Evolutionary conservation across 2,888 invertebrate species (phyloP).

Genomic region (Idaea biselata): DNA sequence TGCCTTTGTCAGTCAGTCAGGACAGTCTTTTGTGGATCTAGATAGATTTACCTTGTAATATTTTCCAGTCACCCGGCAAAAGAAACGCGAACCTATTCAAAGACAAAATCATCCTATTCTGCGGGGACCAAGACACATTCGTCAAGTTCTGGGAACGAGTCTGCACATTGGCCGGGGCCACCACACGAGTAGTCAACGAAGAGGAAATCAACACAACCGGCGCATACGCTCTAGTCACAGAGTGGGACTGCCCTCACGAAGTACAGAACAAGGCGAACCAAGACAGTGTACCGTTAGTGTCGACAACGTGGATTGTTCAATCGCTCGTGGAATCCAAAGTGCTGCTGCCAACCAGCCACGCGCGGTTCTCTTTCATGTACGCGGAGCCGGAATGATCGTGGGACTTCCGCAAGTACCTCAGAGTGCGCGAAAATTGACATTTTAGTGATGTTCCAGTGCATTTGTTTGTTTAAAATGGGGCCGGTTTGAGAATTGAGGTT

Average conservation of each 20-base stretch:
- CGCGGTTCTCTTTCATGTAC: conserved; percentile 78
- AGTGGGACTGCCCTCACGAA: conserved; percentile 81
- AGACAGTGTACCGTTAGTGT: conserved; percentile 83
- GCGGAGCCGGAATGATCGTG: conserved; percentile 78
- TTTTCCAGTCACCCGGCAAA: conserved; percentile 33
- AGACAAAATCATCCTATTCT: conserved; percentile 73
- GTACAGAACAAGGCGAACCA: conserved; percentile 77
- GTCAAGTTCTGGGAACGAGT: conserved; percentile 83
- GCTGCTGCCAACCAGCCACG: conserved; percentile 70
- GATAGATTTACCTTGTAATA: neutral
- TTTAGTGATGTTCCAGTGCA: conserved; percentile 5
- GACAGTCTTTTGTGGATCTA: no score
- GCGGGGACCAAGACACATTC: conserved; percentile 76
- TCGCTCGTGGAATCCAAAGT: conserved; percentile 83
- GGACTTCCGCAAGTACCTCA: conserved; percentile 73
- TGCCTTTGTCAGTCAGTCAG: no score
- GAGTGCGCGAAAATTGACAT: conserved; percentile 76
- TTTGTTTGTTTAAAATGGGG: conserved; percentile 21
- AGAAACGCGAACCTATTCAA: conserved; percentile 68
- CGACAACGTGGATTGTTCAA: conserved; percentile 85
- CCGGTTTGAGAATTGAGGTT: neutral
- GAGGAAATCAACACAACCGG: conserved; percentile 70
- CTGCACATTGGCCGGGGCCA: conserved; percentile 79
- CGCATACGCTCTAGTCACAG: conserved; percentile 80
- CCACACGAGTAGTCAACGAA: conserved; percentile 69